Evolutionary conservation across 2,888 invertebrate genomes (phyloP).

Genomic region (Synanthedon tipuliformis): DNA sequence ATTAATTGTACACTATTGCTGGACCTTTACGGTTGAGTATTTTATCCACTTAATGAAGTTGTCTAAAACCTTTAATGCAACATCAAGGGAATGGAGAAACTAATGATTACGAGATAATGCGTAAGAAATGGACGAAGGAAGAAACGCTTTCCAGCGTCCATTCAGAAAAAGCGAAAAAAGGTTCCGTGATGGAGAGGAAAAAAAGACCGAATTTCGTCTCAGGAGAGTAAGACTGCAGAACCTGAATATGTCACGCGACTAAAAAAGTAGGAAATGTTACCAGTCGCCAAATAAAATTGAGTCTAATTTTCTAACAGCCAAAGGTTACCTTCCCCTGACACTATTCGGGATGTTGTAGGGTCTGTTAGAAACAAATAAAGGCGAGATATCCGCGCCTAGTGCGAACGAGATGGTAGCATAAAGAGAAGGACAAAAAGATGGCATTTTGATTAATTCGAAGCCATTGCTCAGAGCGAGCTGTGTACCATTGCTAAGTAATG

Average conservation of each 20-base stretch:
- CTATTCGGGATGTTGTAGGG: constrained; percentile 19
- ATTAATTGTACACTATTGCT: background rate
- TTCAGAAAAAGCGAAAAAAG: constrained; percentile 64
- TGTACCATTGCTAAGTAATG: constrained; percentile 71
- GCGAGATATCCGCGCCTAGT: constrained; percentile 61
- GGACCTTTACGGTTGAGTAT: constrained; percentile 10
- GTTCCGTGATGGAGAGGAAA: constrained; percentile 60
- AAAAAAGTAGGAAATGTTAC: constrained; percentile 22
- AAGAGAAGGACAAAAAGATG: constrained; percentile 57
- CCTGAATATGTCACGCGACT: constrained; percentile 29
- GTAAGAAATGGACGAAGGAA: constrained; percentile 60
- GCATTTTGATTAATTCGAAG: constrained; percentile 70
- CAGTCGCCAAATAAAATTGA: constrained; percentile 6
- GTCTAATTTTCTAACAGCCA: background rate
- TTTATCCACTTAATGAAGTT: constrained; percentile 42
- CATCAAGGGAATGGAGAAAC: constrained; percentile 52
- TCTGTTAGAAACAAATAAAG: constrained; percentile 35
- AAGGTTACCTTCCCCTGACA: background rate
- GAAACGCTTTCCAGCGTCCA: constrained; percentile 54
- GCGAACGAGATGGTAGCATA: constrained; percentile 40
- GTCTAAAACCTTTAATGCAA: constrained; percentile 43
- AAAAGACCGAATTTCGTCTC: constrained; percentile 66
- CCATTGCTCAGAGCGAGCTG: constrained; percentile 69
- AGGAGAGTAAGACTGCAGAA: constrained; percentile 66
- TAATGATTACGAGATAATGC: constrained; percentile 65